Conservation (phyloP, 2,797 vertebrate species). For the Alcedo quadribrachys region DNA sequence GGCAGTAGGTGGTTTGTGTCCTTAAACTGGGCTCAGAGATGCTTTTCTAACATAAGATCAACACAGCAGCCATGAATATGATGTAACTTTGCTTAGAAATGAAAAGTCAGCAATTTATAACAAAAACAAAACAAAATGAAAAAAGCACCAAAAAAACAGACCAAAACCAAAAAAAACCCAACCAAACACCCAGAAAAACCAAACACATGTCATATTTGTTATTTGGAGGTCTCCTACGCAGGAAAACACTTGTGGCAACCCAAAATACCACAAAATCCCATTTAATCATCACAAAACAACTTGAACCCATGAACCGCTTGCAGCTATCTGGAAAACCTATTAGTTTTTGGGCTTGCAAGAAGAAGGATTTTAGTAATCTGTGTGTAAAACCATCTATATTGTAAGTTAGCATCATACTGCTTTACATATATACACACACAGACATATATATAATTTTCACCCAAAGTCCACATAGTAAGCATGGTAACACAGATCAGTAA, state of each 20-base stretch:
- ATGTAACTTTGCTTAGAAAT: background rate
- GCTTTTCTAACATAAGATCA: background rate
- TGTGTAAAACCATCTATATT: background rate
- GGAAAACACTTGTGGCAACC: background rate
- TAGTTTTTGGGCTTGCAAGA: background rate
- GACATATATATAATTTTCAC: background rate
- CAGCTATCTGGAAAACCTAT: background rate
- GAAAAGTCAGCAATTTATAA: background rate
- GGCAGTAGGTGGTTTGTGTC: fast-evolving
- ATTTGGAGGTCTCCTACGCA: background rate
- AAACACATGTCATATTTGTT: background rate
- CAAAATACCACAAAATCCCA: background rate
- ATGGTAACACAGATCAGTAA: background rate
- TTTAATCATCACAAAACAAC: background rate
- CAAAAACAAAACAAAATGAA: background rate
- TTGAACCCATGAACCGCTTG: background rate
- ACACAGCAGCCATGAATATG: fast-evolving
- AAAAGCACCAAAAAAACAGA: no score
- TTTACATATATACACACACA: background rate
- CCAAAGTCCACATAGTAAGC: background rate
- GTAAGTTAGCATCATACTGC: background rate
- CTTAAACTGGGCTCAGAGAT: background rate
- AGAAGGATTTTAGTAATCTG: background rate
- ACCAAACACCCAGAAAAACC: no score
- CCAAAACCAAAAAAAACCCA: no score